Conservation (phyloP, 2,797 vertebrate species). For the Allobates femoralis region DNA sequence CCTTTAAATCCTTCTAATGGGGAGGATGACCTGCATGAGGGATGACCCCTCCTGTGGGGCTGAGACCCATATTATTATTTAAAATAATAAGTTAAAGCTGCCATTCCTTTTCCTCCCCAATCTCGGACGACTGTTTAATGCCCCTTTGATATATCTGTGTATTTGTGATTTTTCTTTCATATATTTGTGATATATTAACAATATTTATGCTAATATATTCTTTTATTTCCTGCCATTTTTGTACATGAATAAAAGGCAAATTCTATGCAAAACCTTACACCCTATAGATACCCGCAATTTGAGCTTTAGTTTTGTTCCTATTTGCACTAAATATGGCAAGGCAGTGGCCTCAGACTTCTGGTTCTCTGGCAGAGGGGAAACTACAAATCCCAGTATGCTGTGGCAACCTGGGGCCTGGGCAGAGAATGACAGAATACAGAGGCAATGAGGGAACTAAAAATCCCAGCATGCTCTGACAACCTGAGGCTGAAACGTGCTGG, state of each 20-base stretch:
- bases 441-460: background rate
- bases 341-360: background rate
- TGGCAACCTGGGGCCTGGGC: background rate
- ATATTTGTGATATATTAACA: background rate
- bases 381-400: background rate
- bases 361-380: background rate
- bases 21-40: background rate
- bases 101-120: background rate
- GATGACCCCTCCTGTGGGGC: background rate
- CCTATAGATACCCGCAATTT: background rate
- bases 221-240: background rate
- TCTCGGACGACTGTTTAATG: background rate
- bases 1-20: background rate
- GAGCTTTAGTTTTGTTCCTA: background rate
- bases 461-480: background rate
- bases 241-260: conserved; percentile 4
- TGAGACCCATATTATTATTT: background rate
- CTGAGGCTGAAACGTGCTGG: background rate
- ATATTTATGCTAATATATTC: background rate
- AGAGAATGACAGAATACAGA: no score
- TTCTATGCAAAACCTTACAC: conserved; percentile 31
- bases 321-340: conserved; percentile 1
- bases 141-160: background rate
- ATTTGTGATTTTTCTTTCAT: background rate
- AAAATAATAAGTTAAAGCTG: background rate